Evolutionary conservation across 37 sponge, comb jelly and placozoan genomes (phyloP).

Genomic region (Theonella swinhoei): DNA sequence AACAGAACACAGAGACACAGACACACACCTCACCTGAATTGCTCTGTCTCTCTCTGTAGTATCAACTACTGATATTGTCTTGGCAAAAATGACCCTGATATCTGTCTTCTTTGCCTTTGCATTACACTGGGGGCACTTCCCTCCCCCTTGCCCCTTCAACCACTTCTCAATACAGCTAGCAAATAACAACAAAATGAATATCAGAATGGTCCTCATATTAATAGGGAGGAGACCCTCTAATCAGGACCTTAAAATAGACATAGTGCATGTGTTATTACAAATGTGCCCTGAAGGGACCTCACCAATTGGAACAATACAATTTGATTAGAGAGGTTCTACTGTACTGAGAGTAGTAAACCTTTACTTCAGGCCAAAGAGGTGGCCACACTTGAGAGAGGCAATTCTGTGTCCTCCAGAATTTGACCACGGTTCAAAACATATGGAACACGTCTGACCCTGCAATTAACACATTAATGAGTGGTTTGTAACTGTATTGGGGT

Average conservation of each 20-base stretch:
- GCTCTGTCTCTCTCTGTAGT: conserved; percentile 90
- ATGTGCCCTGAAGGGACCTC: too few relatives aligned
- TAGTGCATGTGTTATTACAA: too few relatives aligned
- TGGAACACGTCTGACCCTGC: conserved; percentile 83
- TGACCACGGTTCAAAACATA: conserved; percentile 92
- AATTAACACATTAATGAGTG: not conserved
- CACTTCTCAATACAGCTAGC: conserved; percentile 91
- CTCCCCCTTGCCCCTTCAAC: conserved; percentile 47
- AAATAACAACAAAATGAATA: too few relatives aligned
- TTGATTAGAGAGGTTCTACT: not conserved
- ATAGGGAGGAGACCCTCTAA: not conserved
- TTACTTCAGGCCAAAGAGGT: conserved; percentile 82
- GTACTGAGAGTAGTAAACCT: not conserved
- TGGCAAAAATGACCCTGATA: conserved; percentile 83
- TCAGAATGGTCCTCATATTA: too few relatives aligned
- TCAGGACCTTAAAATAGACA: not conserved
- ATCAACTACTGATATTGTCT: conserved; percentile 78
- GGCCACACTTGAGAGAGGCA: conserved; percentile 87
- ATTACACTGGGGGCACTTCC: conserved; percentile 94
- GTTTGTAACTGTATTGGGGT: not conserved
- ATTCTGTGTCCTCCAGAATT: conserved; percentile 85
- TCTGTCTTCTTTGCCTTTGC: conserved; percentile 66
- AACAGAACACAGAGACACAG: not conserved
- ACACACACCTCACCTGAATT: conserved; percentile 30
- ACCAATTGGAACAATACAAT: too few relatives aligned